Evolutionary conservation across 2,113 vertebrate genomes (phyloP).

Genomic region (Corythornis cristatus): DNA sequence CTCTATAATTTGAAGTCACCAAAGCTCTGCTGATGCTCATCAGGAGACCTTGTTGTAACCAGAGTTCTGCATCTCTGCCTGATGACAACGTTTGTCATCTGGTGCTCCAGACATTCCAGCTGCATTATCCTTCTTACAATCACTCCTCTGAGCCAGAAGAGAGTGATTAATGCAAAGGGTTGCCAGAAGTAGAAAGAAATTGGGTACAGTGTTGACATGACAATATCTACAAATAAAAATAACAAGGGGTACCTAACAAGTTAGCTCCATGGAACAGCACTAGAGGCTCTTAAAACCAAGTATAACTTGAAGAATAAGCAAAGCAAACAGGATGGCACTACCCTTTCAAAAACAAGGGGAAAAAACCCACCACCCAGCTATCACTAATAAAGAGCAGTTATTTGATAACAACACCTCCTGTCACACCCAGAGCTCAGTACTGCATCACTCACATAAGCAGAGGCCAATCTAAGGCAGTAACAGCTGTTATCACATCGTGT

Average conservation of each 20-base stretch:
- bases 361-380: background rate
- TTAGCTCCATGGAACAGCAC: background rate
- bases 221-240: background rate
- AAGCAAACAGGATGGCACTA: background rate
- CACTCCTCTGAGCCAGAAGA: background rate
- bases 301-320: background rate
- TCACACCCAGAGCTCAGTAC: background rate
- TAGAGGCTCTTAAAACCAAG: background rate
- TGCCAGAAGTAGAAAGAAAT: background rate
- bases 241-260: background rate
- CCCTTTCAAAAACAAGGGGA: background rate
- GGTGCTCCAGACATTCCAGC: conserved; percentile 9
- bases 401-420: background rate
- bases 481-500: rapidly evolving
- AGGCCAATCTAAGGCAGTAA: background rate
- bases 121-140: background rate
- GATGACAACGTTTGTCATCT: background rate
- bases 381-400: background rate
- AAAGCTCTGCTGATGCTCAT: background rate
- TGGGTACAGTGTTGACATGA: background rate
- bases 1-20: background rate
- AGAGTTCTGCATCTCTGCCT: background rate
- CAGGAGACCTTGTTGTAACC: background rate
- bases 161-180: background rate
- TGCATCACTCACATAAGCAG: background rate